Conservation (phyloP, 2,797 vertebrate species). For the Sebastes cheni region DNA sequence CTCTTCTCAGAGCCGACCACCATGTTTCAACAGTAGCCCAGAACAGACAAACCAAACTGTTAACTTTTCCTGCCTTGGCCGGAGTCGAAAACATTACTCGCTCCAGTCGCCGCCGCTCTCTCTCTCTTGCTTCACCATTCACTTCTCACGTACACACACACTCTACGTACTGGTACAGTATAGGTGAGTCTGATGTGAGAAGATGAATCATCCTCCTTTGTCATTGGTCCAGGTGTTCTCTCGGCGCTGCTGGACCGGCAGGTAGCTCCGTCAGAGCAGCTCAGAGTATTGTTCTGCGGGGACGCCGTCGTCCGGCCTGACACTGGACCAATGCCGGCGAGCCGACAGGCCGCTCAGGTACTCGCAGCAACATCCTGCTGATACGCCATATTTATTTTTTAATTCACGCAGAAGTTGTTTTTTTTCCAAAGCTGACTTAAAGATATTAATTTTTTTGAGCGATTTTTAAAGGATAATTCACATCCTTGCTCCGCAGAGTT, state of each 20-base stretch:
- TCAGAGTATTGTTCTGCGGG: conserved; percentile 63
- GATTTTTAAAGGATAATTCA: not conserved
- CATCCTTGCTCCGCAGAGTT: conserved; percentile 30
- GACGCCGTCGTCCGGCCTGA: conserved; percentile 14
- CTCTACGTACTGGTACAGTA: no score
- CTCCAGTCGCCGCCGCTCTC: no score
- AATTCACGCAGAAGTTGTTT: not conserved
- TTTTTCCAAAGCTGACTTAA: not conserved
- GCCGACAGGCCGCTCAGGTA: conserved; percentile 43
- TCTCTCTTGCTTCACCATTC: no score
- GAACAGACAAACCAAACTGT: no score
- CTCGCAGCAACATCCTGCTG: not conserved
- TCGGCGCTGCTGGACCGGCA: conserved; percentile 50
- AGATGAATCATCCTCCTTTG: not conserved
- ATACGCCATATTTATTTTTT: not conserved
- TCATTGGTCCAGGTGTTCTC: conserved; percentile 55
- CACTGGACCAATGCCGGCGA: not conserved
- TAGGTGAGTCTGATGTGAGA: not conserved
- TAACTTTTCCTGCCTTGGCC: no score
- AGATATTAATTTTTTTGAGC: not conserved
- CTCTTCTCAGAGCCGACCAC: no score
- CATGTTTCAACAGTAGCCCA: no score
- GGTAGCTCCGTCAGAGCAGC: conserved; percentile 51
- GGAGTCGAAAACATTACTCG: no score
- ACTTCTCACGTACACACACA: no score